Conservation (phyloP, 1,140 invertebrate genomes). For the Trachelipus rathkii region DNA sequence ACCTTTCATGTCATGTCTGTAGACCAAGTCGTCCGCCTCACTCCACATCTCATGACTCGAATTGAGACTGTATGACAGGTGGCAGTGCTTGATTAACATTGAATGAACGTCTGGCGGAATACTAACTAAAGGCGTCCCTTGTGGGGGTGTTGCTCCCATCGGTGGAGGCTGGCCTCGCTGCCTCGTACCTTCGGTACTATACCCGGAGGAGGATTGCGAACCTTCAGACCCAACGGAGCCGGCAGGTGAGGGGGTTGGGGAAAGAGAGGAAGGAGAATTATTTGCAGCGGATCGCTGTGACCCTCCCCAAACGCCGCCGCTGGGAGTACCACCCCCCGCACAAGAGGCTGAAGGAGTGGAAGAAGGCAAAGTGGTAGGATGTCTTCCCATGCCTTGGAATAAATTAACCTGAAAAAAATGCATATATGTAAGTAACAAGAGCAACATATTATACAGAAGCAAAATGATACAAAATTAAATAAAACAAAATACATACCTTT, state of each 20-base stretch:
- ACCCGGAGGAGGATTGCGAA: constrained; percentile 66
- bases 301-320: constrained; percentile 21
- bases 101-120: constrained; percentile 55
- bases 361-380: not conserved
- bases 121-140: constrained; percentile 17
- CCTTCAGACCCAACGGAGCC: constrained; percentile 73
- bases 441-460: too few species aligned
- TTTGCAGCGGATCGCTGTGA: constrained; percentile 50
- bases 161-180: constrained; percentile 41
- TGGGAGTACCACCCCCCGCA: not conserved
- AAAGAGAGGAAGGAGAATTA: constrained; percentile 70
- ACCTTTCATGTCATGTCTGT: constrained; percentile 66
- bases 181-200: constrained; percentile 57
- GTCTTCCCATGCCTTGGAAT: not conserved
- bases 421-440: too few species aligned
- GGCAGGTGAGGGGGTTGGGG: constrained; percentile 76
- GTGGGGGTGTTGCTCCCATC: constrained; percentile 28
- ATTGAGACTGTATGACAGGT: constrained; percentile 61
- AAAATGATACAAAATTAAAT: not conserved
- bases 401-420: not conserved
- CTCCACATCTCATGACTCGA: constrained; percentile 75
- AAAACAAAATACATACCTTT: constrained; percentile 56
- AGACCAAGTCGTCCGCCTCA: constrained; percentile 64
- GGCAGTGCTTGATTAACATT: constrained; percentile 64
- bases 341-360: not conserved